Base-by-base conservation (phyloP, 1,140 invertebrate genomes). In the Venturia canescens region DNA sequence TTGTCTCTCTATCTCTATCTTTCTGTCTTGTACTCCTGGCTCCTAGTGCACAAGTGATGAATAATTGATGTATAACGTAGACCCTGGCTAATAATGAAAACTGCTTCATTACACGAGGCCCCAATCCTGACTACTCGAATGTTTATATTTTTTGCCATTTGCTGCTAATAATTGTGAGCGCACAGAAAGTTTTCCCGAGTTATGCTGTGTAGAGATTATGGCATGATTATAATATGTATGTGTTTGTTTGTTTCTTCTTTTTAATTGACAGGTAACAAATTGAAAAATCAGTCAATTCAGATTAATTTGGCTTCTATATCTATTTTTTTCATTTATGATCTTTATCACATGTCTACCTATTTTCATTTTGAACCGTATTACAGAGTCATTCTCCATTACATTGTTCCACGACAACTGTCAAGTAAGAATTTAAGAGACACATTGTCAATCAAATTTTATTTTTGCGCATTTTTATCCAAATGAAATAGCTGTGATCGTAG, bases 41-140 rank as follows among this genome's bases (percentile, higher is more conserved):
- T 70, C 27, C 67, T 80, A 75, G 60, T 66, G 75, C 57, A 63
- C 75, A 66, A n/a, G n/a, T 53, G 50, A 44, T 44, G n/a, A 29
- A 66, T 27, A 60, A 77, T 66, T 77, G 66, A 66, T 77, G n/a
- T n/a, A 44, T 21, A 18, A 74, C 48, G 26, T 74, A 48, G 63
- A 77, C 75, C 57, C n/a, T 63, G 26, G 27, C 29, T 34, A 44
- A 66, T 66, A 16, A 74, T 26, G n/a, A 74, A 53, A 80, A 71
- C 82, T 50, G 76, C 74, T 80, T 53, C 50, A 76, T 53, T 63
- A 34, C 27, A 57, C n/a, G 18, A 26, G 60, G 74, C 74, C 38
- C 27, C 31, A 76, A 76, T 23, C 26, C 21, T 60, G 50, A 13
- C 48, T 76, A 26, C 29, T 23, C 44, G 27, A 29, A 3, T 44